Base-by-base conservation (phyloP, 2,888 invertebrate species). In the Diadromus collaris region DNA sequence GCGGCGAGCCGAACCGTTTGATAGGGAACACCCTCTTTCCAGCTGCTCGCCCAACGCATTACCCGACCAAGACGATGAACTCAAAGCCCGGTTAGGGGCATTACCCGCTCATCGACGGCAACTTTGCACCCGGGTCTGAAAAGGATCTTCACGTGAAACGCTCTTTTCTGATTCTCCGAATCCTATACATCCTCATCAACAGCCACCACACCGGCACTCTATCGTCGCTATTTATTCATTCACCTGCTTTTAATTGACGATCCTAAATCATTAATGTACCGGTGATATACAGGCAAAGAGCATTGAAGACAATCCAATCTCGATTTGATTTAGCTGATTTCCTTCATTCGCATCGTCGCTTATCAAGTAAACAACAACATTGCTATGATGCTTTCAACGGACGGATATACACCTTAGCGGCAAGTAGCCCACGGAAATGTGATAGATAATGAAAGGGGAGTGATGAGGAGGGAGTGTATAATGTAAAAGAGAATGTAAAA, bases 401-500 rank as follows among this genome's bases (percentile, higher is more conserved):
- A 51, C 10, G 46, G 64, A 44, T 67, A 44, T 65, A 65, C 46
- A 60, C 48, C 16, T 51, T 38, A 41, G 60, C 34, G 41, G 38
- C 63, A 21, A 46, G 38, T 65, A 41, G 76, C 78, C 82, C 76
- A 74, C 76, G 85, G 85, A 85, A 87, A 86, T 84, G 85, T 85
- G 83, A 84, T 82, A 86, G 86, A 86, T 87, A 85, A 88, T 87
- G 83, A 85, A 86, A 84, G 82, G 83, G 83, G 34, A 32, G 60
- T 3, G 16, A 67, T 21, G 82, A 83, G 54, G 16, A 27, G 32
- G n/a, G 21, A 41, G 44, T 85, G 83, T 85, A 85, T 83, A 84
- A 85, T 81, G 83, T 86, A 85, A 86, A 88, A 86, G 86, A 87
- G 86, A 87, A 88, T 88, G 85, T 88, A 86, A 88, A 87, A 84